Percentiles rank a stretch among this genome's conserved stretches.
These are phyloP conservation scores for Coenobita brevimanus DNA, from an alignment of 1,140 invertebrate genomes.

Conservation along the genomic window DNA sequence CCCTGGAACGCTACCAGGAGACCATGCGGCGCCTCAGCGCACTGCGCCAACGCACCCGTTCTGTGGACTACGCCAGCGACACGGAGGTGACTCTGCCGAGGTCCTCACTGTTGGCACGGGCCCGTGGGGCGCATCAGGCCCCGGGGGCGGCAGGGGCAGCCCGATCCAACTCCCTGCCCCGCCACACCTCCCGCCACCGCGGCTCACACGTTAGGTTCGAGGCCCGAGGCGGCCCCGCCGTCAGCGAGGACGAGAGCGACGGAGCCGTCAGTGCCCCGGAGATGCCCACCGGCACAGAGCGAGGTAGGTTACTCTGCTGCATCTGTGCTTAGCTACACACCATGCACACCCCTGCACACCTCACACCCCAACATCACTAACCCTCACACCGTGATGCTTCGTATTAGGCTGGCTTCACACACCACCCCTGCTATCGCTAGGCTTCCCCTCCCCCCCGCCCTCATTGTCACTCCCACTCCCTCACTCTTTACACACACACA, in stretches of 20 bases:
- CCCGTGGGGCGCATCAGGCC: conserved; percentile 70
- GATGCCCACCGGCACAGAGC: conserved; percentile 78
- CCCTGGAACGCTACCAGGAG: conserved; percentile 67
- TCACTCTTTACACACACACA: too few relatives aligned
- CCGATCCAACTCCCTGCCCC: conserved; percentile 81
- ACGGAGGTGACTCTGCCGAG: conserved; percentile 84
- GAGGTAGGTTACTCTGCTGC: conserved; percentile 74
- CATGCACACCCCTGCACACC: too few relatives aligned
- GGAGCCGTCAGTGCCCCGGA: conserved; percentile 88
- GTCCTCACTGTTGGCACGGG: conserved; percentile 62
- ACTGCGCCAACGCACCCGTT: conserved; percentile 70
- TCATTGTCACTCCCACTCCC: too few relatives aligned
- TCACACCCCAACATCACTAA: too few relatives aligned
- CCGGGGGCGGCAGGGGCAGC: conserved; percentile 62
- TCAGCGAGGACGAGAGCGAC: conserved; percentile 82
- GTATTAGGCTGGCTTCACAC: too few relatives aligned
- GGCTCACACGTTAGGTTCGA: conserved; percentile 74
- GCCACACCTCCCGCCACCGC: conserved; percentile 77
- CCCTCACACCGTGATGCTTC: too few relatives aligned
- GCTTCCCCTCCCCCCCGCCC: too few relatives aligned
- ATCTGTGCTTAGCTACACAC: too few relatives aligned
- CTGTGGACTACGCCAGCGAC: conserved; percentile 93
- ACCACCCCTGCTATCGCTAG: too few relatives aligned
- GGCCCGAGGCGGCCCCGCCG: conserved; percentile 74
- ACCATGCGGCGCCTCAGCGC: conserved; percentile 70